Evolutionary conservation across 2,888 invertebrate genomes (phyloP), one percentile per base, ranked within the genome.

Genomic region (Mythimna pallens): DNA sequence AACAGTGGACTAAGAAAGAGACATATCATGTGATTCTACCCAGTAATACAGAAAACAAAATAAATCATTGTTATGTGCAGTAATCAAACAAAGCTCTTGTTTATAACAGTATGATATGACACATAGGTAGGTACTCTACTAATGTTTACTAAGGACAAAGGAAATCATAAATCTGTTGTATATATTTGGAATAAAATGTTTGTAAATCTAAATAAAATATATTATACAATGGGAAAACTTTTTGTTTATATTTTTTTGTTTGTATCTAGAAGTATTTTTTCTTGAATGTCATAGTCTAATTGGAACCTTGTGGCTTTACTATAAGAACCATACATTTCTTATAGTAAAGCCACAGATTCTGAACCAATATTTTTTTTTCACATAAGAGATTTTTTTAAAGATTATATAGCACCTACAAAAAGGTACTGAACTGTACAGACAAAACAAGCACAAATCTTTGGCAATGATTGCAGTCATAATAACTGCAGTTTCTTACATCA

Each of bases 51-150:
- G 47, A n/a, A 43, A 65, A 62, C 17, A 47, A 75, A 55, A 66
- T 81, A 63, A 70, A 55, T 80, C 30, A 59, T 59, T 55, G 25
- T 47, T 75, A 14, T 36, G 20, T 50, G 17, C n/a, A 58, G 30
- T 43, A 63, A 58, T 72, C 50, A 82, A 65, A 82, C 78, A 80
- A 80, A 82, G 80, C 62, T 65, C 63, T 82, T 80, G 76, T 77
- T 70, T 36, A 57, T 40, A 66, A 43, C 20, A 30, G 70, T 70
- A 66, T 81, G 80, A 83, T 70, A 66, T 81, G 80, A 83, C 80
- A 75, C 80, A 81, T 66, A 65, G 17, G 14, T 66, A 65, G 6
- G 17, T 47, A 47, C 58, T 34, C 34, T n/a, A 36, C 20, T n/a
- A 10, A 52, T n/a, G 14, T 57, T 59, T 59, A 30, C 30, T 30